Evolutionary conservation across 2,797 vertebrate species (phyloP).

Genomic region (Enteromius unitaeniatus): DNA sequence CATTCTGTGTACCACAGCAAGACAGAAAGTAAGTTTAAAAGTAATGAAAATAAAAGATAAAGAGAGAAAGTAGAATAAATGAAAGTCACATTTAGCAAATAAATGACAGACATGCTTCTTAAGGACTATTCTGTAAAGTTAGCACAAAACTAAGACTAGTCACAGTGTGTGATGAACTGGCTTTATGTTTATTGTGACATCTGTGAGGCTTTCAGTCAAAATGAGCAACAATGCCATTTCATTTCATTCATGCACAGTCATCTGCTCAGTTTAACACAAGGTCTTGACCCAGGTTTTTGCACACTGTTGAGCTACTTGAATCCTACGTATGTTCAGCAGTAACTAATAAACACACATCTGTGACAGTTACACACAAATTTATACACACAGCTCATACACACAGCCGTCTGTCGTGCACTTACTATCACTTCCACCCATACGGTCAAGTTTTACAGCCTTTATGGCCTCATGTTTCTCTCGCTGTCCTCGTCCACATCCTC

Average conservation of each 20-base stretch:
- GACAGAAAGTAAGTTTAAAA: not conserved
- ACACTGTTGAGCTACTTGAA: conserved; percentile 10
- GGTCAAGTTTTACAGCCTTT: conserved; percentile 57
- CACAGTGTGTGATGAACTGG: not conserved
- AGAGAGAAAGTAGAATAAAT: not conserved
- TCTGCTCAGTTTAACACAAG: conserved; percentile 15
- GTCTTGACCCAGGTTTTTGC: not conserved
- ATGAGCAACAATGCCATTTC: conserved; percentile 18
- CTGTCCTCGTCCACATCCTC: conserved; percentile 52
- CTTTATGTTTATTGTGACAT: conserved; percentile 8
- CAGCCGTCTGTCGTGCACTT: not conserved
- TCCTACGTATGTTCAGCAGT: not conserved
- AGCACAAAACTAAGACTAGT: conserved; percentile 2
- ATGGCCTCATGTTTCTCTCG: conserved; percentile 50
- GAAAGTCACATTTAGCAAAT: not conserved
- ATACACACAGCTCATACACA: not conserved
- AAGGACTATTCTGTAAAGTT: conserved; percentile 6
- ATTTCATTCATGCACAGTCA: not conserved
- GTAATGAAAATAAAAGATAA: not conserved
- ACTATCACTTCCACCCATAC: conserved; percentile 25
- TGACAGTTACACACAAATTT: not conserved
- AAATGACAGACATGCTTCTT: not conserved
- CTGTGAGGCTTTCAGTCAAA: not conserved
- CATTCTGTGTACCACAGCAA: not conserved
- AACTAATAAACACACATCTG: conserved; percentile 1